Conservation (phyloP, 1,140 invertebrate genomes). For the Caerostris extrusa region DNA sequence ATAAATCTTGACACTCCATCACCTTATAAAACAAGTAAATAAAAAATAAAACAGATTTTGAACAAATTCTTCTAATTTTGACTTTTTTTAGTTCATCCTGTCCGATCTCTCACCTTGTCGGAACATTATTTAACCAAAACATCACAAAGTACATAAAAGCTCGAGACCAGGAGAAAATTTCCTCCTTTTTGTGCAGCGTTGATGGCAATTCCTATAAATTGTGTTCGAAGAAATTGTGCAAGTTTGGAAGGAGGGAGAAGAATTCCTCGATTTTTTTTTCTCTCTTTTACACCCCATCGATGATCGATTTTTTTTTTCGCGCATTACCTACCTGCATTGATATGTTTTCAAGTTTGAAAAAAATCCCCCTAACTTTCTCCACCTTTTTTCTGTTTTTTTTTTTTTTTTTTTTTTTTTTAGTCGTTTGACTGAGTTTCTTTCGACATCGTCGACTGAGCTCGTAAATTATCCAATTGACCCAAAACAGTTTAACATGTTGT, state of each 20-base stretch:
- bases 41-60: constrained; percentile 34
- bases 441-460: neutral
- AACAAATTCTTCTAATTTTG: constrained; percentile 38
- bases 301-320: constrained; percentile 27
- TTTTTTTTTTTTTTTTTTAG: neutral
- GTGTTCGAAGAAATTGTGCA: constrained; percentile 54
- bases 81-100: neutral
- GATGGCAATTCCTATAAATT: constrained; percentile 75
- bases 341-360: constrained; percentile 4
- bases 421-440: neutral
- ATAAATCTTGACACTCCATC: constrained; percentile 72
- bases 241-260: neutral
- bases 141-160: constrained; percentile 63
- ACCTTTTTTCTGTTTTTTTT: neutral
- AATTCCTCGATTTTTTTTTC: neutral
- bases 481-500: neutral
- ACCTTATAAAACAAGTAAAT: constrained; percentile 50
- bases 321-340: neutral
- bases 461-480: constrained; percentile 4
- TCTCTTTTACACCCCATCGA: neutral
- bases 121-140: constrained; percentile 76
- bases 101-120: neutral
- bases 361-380: neutral
- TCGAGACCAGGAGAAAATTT: constrained; percentile 47
- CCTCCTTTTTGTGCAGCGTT: constrained; percentile 40